Percentiles rank a stretch among this genome's conserved stretches.
These are phyloP conservation scores for Plecotus auritus DNA, from an alignment of 2,113 vertebrate genomes.

Conservation along the genomic window DNA sequence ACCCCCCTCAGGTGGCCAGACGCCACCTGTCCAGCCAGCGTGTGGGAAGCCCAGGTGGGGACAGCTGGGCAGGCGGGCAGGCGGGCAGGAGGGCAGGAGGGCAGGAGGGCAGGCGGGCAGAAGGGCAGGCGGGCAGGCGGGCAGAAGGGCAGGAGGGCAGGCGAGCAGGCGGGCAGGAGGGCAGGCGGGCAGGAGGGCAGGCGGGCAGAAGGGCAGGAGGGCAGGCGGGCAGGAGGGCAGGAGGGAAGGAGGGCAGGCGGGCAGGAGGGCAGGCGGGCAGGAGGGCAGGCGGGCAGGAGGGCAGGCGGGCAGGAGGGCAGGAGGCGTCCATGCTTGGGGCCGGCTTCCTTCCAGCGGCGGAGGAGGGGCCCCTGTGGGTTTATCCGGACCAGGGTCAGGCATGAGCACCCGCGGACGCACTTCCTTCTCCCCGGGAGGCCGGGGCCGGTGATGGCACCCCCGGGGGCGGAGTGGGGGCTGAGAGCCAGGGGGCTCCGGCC, in stretches of 20 bases:
- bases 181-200: too few species aligned
- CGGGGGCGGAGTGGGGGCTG: background rate
- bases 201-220: background rate
- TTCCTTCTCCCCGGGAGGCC: background rate
- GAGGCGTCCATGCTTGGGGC: background rate
- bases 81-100: background rate
- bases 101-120: too few species aligned
- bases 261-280: too few species aligned
- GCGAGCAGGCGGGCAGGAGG: too few species aligned
- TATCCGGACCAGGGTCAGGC: background rate
- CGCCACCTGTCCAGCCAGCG: background rate
- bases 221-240: background rate
- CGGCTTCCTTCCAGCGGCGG: background rate
- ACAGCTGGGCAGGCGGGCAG: background rate
- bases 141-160: too few species aligned
- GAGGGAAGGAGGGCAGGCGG: background rate
- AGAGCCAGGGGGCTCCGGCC: accelerated
- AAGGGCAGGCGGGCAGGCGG: too few species aligned
- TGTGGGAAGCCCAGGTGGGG: background rate
- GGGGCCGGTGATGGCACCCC: accelerated
- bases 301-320: background rate
- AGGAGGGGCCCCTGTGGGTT: background rate
- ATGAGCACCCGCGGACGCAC: background rate
- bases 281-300: background rate
- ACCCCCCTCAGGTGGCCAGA: background rate